Evolutionary conservation across 2,113 vertebrate species (phyloP).

Genomic region (Pygoscelis antarcticus): DNA sequence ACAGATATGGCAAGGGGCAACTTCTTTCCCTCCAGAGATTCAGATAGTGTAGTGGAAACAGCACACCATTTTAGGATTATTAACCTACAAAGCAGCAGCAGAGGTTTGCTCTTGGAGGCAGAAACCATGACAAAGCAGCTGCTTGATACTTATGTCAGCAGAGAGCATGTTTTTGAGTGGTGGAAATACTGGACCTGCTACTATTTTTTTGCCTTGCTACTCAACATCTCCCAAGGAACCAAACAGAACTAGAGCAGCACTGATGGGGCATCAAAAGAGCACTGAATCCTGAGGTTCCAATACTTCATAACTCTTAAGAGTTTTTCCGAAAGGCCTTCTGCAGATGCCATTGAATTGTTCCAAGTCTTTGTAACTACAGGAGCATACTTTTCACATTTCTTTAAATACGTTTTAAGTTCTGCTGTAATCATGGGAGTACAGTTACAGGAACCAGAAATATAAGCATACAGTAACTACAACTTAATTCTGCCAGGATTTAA

Average conservation of each 20-base stretch:
- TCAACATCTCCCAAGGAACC: not conserved
- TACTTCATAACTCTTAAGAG: not conserved
- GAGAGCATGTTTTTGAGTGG: not conserved
- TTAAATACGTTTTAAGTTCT: not conserved
- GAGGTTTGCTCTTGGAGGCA: not conserved
- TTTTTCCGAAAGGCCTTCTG: not conserved
- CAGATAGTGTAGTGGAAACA: not conserved
- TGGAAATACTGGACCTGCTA: not conserved
- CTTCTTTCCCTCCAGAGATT: not conserved
- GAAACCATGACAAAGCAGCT: not conserved
- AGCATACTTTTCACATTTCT: not conserved
- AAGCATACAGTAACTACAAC: not conserved
- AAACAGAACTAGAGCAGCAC: not conserved
- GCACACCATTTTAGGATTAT: not conserved
- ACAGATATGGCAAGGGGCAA: not conserved
- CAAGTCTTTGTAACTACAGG: not conserved
- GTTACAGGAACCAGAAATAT: not conserved
- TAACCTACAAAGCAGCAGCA: not conserved
- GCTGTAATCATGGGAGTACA: not conserved
- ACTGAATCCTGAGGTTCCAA: not conserved
- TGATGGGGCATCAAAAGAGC: not conserved
- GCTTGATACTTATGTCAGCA: not conserved
- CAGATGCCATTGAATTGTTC: not conserved
- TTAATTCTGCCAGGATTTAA: not conserved
- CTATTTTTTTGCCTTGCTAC: not conserved